These are phyloP conservation scores for Osmerus eperlanus DNA, from an alignment of 2,113 vertebrate species.

Conservation along the genomic window DNA sequence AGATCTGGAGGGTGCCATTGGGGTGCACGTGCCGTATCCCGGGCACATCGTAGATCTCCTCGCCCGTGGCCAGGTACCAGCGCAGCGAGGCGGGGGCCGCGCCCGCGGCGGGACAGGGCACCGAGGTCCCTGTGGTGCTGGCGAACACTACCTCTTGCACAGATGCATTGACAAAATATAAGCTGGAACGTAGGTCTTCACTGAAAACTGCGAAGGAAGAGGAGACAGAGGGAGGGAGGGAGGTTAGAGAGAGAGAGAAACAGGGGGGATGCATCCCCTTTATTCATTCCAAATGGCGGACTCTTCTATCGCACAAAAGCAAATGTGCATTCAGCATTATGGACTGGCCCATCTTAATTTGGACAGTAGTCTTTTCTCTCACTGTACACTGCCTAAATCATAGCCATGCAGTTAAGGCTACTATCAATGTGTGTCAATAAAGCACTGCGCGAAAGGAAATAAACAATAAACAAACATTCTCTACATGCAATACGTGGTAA, in stretches of 20 bases:
- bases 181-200: conserved; percentile 99
- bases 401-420: too few species aligned
- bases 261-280: neutral
- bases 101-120: conserved; percentile 95
- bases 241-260: conserved; percentile 44
- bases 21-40: conserved; percentile 99
- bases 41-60: conserved; percentile 99
- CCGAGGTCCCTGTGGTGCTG: conserved; percentile 96
- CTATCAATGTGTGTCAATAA: neutral
- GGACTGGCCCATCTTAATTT: too few species aligned
- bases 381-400: too few species aligned
- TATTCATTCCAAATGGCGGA: too few species aligned
- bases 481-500: neutral
- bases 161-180: conserved; percentile 99
- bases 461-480: neutral
- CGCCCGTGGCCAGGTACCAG: conserved; percentile 98
- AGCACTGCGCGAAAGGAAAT: neutral
- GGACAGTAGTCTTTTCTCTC: too few species aligned
- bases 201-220: conserved; percentile 83
- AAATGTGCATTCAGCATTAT: too few species aligned
- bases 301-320: too few species aligned
- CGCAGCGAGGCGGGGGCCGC: conserved; percentile 94
- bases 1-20: conserved; percentile 99
- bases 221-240: conserved; percentile 38
- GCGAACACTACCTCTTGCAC: conserved; percentile 99